These are phyloP conservation scores for Drosophila grimshawi DNA, from an alignment of 1,140 invertebrate species.

Conservation along the genomic window DNA sequence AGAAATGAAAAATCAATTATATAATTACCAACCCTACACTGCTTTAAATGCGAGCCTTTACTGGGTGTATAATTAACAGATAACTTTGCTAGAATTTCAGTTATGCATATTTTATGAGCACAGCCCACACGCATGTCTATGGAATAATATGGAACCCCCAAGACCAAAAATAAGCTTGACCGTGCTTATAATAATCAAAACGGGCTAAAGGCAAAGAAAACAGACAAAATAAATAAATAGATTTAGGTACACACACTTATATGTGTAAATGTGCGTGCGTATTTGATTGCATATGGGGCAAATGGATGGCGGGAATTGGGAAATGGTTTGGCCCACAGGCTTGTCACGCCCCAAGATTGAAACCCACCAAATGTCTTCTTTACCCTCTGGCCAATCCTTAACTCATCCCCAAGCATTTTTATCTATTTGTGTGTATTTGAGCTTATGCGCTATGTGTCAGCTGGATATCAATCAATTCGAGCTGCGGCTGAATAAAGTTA, in stretches of 20 bases:
- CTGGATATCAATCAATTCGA: constrained; percentile 41
- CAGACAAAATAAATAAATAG: constrained; percentile 15
- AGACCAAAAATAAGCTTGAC: constrained; percentile 34
- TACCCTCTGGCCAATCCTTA: constrained; percentile 8
- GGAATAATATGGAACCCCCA: not conserved
- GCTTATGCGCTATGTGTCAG: constrained; percentile 18
- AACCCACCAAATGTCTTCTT: constrained; percentile 9
- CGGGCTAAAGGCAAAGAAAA: not conserved
- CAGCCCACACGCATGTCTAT: constrained; percentile 29
- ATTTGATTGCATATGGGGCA: constrained; percentile 19
- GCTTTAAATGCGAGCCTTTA: not conserved
- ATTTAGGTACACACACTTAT: constrained; percentile 11
- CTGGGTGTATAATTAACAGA: constrained; percentile 24
- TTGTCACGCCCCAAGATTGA: constrained; percentile 32
- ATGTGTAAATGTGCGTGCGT: not conserved
- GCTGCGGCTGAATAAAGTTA: constrained; percentile 20
- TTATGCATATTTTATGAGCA: constrained; percentile 31
- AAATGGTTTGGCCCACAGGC: not conserved
- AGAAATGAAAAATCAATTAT: constrained; percentile 33
- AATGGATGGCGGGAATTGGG: not conserved
- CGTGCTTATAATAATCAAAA: constrained; percentile 25
- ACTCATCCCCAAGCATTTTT: constrained; percentile 14
- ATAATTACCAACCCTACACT: not conserved
- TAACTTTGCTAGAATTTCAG: constrained; percentile 25
- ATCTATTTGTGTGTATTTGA: constrained; percentile 29